Conservation (phyloP, 2,113 vertebrate species). For the Microtus montanus region DNA sequence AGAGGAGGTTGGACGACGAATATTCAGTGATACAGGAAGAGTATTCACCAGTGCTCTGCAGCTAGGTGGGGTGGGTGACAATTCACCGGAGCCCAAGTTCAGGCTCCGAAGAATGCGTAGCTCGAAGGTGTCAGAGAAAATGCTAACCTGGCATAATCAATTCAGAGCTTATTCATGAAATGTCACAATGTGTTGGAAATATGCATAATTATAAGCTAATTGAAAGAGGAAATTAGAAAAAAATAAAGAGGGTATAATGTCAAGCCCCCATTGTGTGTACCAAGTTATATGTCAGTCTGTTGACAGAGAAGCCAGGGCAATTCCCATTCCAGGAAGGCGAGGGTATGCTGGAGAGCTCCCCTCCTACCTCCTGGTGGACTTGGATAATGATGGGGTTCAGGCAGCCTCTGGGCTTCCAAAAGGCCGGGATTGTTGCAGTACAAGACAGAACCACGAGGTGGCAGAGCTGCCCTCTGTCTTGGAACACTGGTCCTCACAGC, state of each 20-base stretch:
- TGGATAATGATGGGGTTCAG: not conserved
- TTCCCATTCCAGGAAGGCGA: too few relatives aligned
- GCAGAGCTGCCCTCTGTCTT: not conserved
- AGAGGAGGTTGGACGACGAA: not conserved
- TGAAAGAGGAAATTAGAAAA: not conserved
- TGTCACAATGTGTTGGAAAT: not conserved
- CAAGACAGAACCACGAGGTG: slow-evolving; percentile 20
- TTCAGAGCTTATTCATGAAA: too few relatives aligned
- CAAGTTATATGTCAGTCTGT: not conserved
- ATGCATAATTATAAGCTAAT: not conserved
- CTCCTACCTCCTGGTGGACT: not conserved
- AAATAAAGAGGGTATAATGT: not conserved
- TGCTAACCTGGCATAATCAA: not conserved
- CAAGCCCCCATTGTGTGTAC: rapidly evolving
- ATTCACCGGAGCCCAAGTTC: too few relatives aligned
- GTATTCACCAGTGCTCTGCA: not conserved
- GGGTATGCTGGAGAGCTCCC: rapidly evolving
- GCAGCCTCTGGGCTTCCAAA: rapidly evolving
- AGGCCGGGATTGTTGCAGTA: rapidly evolving
- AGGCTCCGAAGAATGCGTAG: not conserved
- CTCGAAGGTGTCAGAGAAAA: not conserved
- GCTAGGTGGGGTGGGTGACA: not conserved
- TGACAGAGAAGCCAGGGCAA: not conserved
- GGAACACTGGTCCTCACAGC: rapidly evolving
- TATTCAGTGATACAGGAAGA: not conserved